Evolutionary conservation across 2,888 invertebrate species (phyloP).

Genomic region (Drosophila greeni): DNA sequence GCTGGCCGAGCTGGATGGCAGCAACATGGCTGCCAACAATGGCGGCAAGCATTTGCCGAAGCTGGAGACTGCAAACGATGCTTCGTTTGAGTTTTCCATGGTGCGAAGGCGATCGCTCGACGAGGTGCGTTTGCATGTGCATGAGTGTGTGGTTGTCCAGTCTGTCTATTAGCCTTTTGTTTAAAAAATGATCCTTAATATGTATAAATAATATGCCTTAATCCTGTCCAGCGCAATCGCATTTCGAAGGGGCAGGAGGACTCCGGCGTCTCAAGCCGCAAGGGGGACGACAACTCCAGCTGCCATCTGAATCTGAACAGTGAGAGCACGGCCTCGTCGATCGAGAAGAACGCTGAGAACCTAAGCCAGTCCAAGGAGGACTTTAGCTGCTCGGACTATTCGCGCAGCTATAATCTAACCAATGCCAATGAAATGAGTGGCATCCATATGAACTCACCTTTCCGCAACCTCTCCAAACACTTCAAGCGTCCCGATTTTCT

Average conservation of each 20-base stretch:
- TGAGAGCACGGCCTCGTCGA: slow-evolving; percentile 80
- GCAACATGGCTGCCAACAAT: slow-evolving; percentile 51
- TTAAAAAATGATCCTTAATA: neutral
- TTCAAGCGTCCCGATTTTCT: slow-evolving; percentile 78
- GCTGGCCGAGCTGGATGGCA: slow-evolving; percentile 75
- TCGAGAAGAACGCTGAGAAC: slow-evolving; percentile 74
- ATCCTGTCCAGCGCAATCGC: slow-evolving; percentile 62
- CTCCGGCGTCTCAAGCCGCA: slow-evolving; percentile 80
- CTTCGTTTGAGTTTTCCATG: slow-evolving; percentile 78
- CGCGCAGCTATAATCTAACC: slow-evolving; percentile 79
- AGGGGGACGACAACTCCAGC: slow-evolving; percentile 79
- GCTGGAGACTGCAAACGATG: slow-evolving; percentile 74
- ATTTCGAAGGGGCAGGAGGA: slow-evolving; percentile 73
- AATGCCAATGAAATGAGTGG: slow-evolving; percentile 76
- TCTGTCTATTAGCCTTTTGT: neutral
- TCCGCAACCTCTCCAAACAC: slow-evolving; percentile 75
- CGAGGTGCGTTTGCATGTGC: slow-evolving; percentile 63
- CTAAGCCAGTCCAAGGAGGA: slow-evolving; percentile 76
- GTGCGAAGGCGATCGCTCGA: slow-evolving; percentile 73
- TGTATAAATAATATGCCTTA: neutral
- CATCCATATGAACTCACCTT: slow-evolving; percentile 77
- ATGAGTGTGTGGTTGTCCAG: slow-evolving; percentile 16
- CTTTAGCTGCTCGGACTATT: slow-evolving; percentile 79
- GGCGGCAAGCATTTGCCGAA: slow-evolving; percentile 65
- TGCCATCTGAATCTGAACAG: slow-evolving; percentile 80